Base-by-base conservation (phyloP, 2,888 invertebrate genomes). In the Monopis laevigella region DNA sequence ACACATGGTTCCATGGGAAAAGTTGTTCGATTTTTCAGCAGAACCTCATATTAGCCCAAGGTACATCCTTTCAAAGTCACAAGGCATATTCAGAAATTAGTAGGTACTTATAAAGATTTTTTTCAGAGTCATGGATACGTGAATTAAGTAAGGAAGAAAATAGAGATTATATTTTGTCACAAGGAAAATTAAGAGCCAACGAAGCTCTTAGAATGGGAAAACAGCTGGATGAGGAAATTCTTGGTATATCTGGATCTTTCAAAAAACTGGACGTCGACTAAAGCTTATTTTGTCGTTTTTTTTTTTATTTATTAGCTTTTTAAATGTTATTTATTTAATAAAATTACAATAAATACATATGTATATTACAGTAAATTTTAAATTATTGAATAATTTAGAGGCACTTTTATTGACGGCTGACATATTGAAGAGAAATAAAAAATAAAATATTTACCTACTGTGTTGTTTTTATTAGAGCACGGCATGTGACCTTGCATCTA, bases 31-130 rank as follows among this genome's bases (percentile, higher is more conserved):
- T n/a, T n/a, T n/a, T n/a, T n/a, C n/a, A n/a, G n/a, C n/a, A n/a
- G n/a, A n/a, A n/a, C n/a, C n/a, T n/a, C n/a, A n/a, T n/a, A n/a
- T n/a, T n/a, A n/a, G n/a, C n/a, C n/a, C n/a, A n/a, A n/a, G n/a
- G n/a, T n/a, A n/a, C n/a, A n/a, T n/a, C n/a, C n/a, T n/a, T n/a
- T n/a, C n/a, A n/a, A n/a, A n/a, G n/a, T n/a, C n/a, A n/a, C n/a
- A n/a, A n/a, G n/a, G n/a, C n/a, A n/a, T n/a, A n/a, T n/a, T n/a
- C n/a, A n/a, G n/a, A n/a, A n/a, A n/a, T n/a, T n/a, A n/a, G n/a
- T n/a, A n/a, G n/a, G n/a, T n/a, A n/a, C n/a, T n/a, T 59, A 71
- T 69, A 46, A 40, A 51, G 24, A 5, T 19, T 27, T 38, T 36
- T 54, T 57, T 36, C 36, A 36, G 36, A 21, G 18, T 7, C 2